Percentiles rank a stretch among this genome's conserved stretches.
These are phyloP conservation scores for Apotomis capreana DNA, from an alignment of 2,888 invertebrate species.

Conservation along the genomic window DNA sequence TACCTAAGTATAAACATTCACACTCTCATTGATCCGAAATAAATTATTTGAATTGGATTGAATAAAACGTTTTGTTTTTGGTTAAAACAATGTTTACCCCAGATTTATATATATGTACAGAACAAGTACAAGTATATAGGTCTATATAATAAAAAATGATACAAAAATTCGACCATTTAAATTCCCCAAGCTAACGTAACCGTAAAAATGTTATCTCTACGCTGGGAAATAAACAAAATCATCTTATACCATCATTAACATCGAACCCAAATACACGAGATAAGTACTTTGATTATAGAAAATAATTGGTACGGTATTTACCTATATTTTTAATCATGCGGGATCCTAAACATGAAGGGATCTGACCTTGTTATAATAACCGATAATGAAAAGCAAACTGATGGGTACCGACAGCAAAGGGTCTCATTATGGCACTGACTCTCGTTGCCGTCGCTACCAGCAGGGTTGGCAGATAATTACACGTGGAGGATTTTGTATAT, in stretches of 20 bases:
- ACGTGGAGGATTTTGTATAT: too few relatives aligned
- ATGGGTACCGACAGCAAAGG: constrained; percentile 28
- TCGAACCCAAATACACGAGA: not conserved
- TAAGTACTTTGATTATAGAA: not conserved
- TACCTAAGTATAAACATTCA: too few relatives aligned
- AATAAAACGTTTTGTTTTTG: too few relatives aligned
- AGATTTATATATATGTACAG: too few relatives aligned
- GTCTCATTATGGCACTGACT: constrained; percentile 35
- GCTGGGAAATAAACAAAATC: not conserved
- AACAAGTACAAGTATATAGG: too few relatives aligned
- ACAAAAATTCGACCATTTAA: too few relatives aligned
- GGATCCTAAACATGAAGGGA: constrained; percentile 17
- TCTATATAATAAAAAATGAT: too few relatives aligned
- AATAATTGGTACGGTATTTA: not conserved
- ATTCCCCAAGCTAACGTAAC: too few relatives aligned
- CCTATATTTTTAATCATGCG: constrained; percentile 13
- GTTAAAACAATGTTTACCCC: too few relatives aligned
- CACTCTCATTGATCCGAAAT: too few relatives aligned
- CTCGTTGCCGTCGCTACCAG: constrained; percentile 5
- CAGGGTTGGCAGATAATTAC: constrained; percentile 19
- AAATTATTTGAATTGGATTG: too few relatives aligned
- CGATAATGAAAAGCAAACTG: constrained; percentile 36
- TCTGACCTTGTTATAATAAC: constrained; percentile 29
- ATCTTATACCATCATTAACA: not conserved
- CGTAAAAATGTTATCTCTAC: too few relatives aligned